These are phyloP conservation scores for Spicauda simplicius DNA, from an alignment of 2,888 invertebrate genomes.

Conservation along the genomic window DNA sequence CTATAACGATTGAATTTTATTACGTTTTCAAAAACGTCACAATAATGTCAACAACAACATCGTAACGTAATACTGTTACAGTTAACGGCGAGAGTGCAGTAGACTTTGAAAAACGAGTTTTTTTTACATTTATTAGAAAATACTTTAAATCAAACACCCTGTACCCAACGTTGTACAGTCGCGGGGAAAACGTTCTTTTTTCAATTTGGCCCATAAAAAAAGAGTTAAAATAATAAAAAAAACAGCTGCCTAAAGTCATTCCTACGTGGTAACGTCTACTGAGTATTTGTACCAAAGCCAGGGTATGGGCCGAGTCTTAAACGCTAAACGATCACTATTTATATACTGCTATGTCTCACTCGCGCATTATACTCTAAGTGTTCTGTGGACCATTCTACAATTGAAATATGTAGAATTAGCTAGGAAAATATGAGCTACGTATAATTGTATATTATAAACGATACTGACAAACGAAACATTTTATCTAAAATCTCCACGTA, in stretches of 20 bases:
- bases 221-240: slow-evolving; percentile 41
- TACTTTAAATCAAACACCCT: slow-evolving; percentile 5
- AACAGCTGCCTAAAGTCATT: slow-evolving; percentile 57
- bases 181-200: slow-evolving; percentile 2
- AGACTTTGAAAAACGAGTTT: neutral
- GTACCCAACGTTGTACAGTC: slow-evolving; percentile 22
- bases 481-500: slow-evolving; percentile 1
- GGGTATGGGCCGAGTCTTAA: slow-evolving; percentile 60
- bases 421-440: slow-evolving; percentile 30
- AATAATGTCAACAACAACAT: slow-evolving; percentile 13
- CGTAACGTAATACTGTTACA: slow-evolving; percentile 15
- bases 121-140: neutral
- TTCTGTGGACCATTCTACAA: slow-evolving; percentile 56
- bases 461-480: slow-evolving; percentile 13
- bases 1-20: slow-evolving; percentile 32
- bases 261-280: slow-evolving; percentile 72
- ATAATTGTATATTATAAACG: slow-evolving; percentile 32
- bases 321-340: slow-evolving; percentile 55
- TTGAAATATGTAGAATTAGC: slow-evolving; percentile 33
- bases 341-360: slow-evolving; percentile 69
- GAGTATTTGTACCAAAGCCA: slow-evolving; percentile 81
- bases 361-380: slow-evolving; percentile 59
- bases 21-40: slow-evolving; percentile 26
- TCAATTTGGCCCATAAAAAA: slow-evolving; percentile 34
- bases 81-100: slow-evolving; percentile 15